These are phyloP conservation scores for Tamias sibiricus DNA, from an alignment of 2,113 vertebrate genomes.

Conservation along the genomic window DNA sequence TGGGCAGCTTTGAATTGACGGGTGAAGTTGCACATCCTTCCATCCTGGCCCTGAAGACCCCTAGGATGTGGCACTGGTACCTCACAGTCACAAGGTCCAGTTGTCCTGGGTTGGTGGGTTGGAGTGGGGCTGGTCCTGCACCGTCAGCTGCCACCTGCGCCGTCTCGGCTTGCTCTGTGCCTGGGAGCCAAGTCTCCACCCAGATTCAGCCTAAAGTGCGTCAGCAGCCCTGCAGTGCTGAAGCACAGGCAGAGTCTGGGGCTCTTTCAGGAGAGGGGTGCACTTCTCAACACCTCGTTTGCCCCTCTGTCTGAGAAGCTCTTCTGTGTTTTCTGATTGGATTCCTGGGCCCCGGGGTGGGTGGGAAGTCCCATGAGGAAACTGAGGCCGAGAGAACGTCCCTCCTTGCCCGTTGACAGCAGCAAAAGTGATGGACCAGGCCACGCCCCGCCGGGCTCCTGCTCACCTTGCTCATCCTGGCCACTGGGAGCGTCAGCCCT, in stretches of 20 bases:
- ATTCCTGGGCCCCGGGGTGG: not conserved
- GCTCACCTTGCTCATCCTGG: not conserved
- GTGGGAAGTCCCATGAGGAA: not conserved
- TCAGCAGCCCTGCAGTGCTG: not conserved
- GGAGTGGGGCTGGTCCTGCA: too few species aligned
- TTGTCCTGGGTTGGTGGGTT: not conserved
- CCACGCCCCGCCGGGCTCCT: too few species aligned
- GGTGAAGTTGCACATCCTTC: rapidly evolving
- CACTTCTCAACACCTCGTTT: rapidly evolving
- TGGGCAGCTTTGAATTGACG: not conserved
- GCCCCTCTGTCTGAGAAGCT: not conserved
- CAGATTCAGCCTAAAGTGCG: not conserved
- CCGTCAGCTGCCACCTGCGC: not conserved
- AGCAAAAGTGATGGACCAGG: rapidly evolving
- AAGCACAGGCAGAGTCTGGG: not conserved
- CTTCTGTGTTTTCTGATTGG: too few species aligned
- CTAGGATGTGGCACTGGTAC: not conserved
- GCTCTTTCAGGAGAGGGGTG: not conserved
- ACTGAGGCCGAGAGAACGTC: not conserved
- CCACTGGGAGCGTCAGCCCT: not conserved
- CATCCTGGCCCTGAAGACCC: not conserved
- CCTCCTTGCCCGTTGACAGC: rapidly evolving
- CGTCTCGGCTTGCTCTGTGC: not conserved
- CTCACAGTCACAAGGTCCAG: rapidly evolving
- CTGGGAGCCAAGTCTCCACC: not conserved